phyloP scores from a whole-genome alignment of 2,888 invertebrate species.

The Cryptus viduatorius region DNA sequence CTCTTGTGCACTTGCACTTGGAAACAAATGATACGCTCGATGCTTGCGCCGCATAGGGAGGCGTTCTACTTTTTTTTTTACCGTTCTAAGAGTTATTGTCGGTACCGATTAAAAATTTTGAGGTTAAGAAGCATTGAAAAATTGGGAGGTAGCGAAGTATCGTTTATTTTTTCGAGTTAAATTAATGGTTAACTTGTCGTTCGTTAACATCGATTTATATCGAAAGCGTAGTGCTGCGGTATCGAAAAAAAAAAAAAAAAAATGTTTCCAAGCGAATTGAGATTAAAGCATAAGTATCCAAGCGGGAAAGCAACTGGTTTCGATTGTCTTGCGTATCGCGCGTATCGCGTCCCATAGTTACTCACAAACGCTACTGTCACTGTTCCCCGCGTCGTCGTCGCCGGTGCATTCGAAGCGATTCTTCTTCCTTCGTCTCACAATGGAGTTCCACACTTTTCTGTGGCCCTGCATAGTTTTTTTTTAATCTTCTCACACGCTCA shows the following conservation, averaged over 20 bases:
- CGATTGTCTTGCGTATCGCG: conserved; percentile 29
- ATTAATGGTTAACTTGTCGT: too few species aligned
- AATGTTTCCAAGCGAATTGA: too few species aligned
- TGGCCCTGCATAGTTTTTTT: conserved; percentile 78
- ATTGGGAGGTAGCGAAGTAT: not conserved
- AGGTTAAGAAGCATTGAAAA: not conserved
- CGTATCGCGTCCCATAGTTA: conserved; percentile 6
- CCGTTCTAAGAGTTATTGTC: not conserved
- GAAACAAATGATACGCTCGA: not conserved
- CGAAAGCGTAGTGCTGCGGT: too few species aligned
- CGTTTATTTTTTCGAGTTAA: too few species aligned
- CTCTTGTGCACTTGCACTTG: not conserved
- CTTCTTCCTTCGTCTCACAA: conserved; percentile 83
- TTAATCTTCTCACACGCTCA: conserved; percentile 4
- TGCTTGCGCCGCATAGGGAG: not conserved
- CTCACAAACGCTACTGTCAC: conserved; percentile 65
- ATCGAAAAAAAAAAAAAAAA: too few species aligned
- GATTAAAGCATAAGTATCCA: not conserved
- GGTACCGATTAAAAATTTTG: not conserved
- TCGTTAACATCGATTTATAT: too few species aligned
- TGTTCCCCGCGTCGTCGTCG: conserved; percentile 64
- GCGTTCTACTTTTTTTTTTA: not conserved
- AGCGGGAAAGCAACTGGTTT: not conserved
- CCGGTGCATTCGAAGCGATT: conserved; percentile 69
- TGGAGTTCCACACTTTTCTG: conserved; percentile 84